Conservation (phyloP, 1,140 invertebrate genomes). For the Microplitis mediator region DNA sequence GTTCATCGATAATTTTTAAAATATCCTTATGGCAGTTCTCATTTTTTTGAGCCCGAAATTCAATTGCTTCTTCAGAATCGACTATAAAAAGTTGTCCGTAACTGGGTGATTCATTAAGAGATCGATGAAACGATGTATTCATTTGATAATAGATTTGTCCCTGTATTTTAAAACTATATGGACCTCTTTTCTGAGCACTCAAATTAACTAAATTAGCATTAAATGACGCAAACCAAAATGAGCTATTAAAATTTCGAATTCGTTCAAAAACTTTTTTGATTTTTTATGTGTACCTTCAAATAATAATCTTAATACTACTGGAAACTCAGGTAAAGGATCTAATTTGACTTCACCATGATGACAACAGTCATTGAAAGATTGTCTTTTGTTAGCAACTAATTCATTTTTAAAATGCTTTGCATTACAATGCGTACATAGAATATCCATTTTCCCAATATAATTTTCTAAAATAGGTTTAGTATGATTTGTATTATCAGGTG, state of each 20-base stretch:
- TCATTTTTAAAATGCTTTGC: conserved; percentile 11
- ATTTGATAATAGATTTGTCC: too few relatives aligned
- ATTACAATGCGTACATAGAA: not conserved
- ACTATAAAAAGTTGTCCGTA: conserved; percentile 16
- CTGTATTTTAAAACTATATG: conserved; percentile 16
- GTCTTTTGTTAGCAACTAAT: not conserved
- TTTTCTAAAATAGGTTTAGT: too few relatives aligned
- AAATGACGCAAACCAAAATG: conserved; percentile 21
- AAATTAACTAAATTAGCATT: conserved; percentile 24
- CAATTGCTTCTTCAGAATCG: not conserved
- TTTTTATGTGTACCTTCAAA: conserved; percentile 9
- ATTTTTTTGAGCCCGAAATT: not conserved
- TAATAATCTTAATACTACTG: not conserved
- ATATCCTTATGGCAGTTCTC: not conserved
- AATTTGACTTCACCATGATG: conserved; percentile 15
- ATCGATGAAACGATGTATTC: not conserved
- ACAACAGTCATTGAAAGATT: conserved; percentile 20
- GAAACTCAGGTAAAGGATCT: not conserved
- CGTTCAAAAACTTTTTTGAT: conserved; percentile 8
- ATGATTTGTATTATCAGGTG: too few relatives aligned
- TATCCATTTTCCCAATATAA: conserved; percentile 4
- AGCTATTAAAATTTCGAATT: conserved; percentile 10
- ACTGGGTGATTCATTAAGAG: not conserved
- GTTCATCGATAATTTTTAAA: not conserved
- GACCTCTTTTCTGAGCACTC: not conserved